These are phyloP conservation scores for Pelagia noctiluca DNA, from an alignment of 30 jellyfish, hydroid and myxozoan genomes.

Conservation along the genomic window DNA sequence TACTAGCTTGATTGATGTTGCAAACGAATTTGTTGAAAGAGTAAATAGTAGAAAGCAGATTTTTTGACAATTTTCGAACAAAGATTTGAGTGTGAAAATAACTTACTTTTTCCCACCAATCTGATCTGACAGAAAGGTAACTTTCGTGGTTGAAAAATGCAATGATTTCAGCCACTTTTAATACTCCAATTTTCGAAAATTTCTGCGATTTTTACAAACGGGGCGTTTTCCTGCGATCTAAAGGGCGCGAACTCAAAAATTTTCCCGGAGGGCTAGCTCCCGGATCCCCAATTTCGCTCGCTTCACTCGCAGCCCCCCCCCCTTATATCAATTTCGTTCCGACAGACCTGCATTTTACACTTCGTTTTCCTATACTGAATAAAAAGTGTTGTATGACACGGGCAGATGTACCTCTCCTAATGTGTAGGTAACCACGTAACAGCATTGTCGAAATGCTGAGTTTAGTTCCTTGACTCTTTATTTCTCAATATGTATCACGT, in stretches of 20 bases:
- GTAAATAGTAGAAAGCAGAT: conserved; percentile 27
- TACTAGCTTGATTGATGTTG: conserved; percentile 11
- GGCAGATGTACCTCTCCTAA: no score
- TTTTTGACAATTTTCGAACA: conserved; percentile 19
- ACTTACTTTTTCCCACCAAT: no score
- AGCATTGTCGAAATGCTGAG: no score
- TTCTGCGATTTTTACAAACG: conserved; percentile 6
- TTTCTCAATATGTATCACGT: no score
- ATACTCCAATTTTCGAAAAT: not conserved
- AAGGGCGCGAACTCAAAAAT: conserved; percentile 13
- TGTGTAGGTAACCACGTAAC: no score
- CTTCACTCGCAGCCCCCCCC: conserved; percentile 23
- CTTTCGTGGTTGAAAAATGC: not conserved
- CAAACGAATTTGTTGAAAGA: conserved; percentile 24
- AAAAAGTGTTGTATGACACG: no score
- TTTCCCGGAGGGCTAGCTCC: no score
- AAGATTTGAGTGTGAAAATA: not conserved
- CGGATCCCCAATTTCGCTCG: conserved; percentile 9
- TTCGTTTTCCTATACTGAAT: no score
- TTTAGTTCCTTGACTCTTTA: no score
- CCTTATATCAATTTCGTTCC: conserved; percentile 20
- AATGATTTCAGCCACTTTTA: conserved; percentile 1
- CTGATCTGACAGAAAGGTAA: not conserved
- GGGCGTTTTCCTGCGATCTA: conserved; percentile 26
- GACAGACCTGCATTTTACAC: conserved; percentile 17